Percentiles rank a stretch among this genome's conserved stretches.
These are phyloP conservation scores for Formica aserva DNA, from an alignment of 2,888 invertebrate species.

Conservation along the genomic window DNA sequence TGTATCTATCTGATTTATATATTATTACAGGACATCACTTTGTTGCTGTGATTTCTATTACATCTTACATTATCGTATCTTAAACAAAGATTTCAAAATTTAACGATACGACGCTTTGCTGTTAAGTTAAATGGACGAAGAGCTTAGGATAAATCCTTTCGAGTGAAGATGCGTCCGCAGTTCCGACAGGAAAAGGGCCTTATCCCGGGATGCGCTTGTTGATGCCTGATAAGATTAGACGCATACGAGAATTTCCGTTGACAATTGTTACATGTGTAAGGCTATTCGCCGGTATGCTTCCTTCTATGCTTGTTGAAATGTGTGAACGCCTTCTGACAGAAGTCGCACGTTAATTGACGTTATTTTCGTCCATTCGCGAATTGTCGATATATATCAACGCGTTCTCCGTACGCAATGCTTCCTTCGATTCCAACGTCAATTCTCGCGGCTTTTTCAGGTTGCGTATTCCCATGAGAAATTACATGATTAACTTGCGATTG, in stretches of 20 bases:
- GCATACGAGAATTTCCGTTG: slow-evolving; percentile 77
- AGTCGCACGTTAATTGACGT: slow-evolving; percentile 63
- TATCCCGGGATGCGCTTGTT: slow-evolving; percentile 74
- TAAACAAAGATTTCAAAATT: background rate
- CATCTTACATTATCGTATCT: background rate
- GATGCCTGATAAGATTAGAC: slow-evolving; percentile 77
- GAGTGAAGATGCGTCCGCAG: slow-evolving; percentile 74
- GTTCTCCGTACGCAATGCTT: background rate
- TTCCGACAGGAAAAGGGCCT: slow-evolving; percentile 73
- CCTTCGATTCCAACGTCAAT: background rate
- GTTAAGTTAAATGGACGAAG: slow-evolving; percentile 54
- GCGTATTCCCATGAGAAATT: background rate
- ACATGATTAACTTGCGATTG: background rate
- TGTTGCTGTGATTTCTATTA: background rate
- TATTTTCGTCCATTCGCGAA: background rate
- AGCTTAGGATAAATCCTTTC: slow-evolving; percentile 65
- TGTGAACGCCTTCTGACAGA: slow-evolving; percentile 73
- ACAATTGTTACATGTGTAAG: slow-evolving; percentile 75
- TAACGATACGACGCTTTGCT: slow-evolving; percentile 52
- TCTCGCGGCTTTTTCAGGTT: background rate
- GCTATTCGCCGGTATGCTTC: slow-evolving; percentile 78
- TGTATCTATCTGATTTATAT: background rate
- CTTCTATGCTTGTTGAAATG: slow-evolving; percentile 73
- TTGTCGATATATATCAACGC: background rate
- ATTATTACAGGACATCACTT: background rate